These are phyloP conservation scores for Philypnodon macrostomus DNA, from an alignment of 2,797 vertebrate species.

Conservation along the genomic window DNA sequence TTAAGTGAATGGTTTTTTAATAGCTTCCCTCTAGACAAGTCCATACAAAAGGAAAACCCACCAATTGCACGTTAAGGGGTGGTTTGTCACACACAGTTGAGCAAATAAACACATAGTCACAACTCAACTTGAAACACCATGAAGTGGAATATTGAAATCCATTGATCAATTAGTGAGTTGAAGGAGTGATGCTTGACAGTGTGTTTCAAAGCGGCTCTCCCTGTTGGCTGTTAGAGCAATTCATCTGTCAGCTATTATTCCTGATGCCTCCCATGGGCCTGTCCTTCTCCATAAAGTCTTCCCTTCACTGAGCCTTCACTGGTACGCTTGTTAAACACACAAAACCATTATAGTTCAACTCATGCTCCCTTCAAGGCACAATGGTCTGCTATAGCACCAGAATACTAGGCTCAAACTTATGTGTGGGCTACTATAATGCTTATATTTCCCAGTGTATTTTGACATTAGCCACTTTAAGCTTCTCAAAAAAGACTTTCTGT, in stretches of 20 bases:
- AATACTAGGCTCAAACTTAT: constrained; percentile 49
- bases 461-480: too few species aligned
- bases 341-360: constrained; percentile 68
- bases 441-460: too few species aligned
- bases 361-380: constrained; percentile 67
- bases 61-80: constrained; percentile 8
- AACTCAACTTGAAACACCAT: neutral
- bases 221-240: constrained; percentile 52
- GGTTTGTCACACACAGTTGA: constrained; percentile 16
- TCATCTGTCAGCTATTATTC: constrained; percentile 63
- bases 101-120: constrained; percentile 6
- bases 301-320: constrained; percentile 53
- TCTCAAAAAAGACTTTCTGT: too few species aligned
- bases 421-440: too few species aligned
- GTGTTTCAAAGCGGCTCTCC: constrained; percentile 29
- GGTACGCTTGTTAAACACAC: constrained; percentile 74
- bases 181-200: constrained; percentile 19
- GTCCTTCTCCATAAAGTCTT: constrained; percentile 66
- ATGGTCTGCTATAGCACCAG: constrained; percentile 59
- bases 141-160: constrained; percentile 5
- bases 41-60: constrained; percentile 20
- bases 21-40: constrained; percentile 48
- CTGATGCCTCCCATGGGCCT: constrained; percentile 59
- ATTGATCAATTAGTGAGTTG: constrained; percentile 37
- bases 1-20: constrained; percentile 62